Percentiles rank a stretch among this genome's conserved stretches.
Conservation (phyloP, 2,888 invertebrate genomes). For the Ectobius pallidus region DNA sequence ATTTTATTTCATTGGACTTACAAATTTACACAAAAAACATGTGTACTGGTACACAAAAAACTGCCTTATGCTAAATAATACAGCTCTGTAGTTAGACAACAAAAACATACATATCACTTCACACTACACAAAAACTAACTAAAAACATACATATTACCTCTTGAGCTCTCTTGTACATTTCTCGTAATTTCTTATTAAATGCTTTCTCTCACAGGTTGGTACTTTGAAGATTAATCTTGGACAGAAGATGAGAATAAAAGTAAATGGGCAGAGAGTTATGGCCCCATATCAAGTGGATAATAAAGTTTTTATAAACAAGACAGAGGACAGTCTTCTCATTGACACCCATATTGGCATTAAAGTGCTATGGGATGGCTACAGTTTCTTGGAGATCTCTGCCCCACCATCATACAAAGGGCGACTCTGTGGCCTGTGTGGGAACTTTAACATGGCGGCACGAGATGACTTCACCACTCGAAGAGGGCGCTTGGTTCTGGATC, state of each 20-base stretch:
- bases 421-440: conserved; percentile 92
- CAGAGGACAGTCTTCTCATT: conserved; percentile 70
- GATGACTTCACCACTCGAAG: conserved; percentile 82
- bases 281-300: conserved; percentile 67
- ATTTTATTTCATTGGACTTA: too few relatives aligned
- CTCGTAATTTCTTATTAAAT: too few relatives aligned
- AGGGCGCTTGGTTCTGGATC: conserved; percentile 69
- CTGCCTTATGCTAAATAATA: too few relatives aligned
- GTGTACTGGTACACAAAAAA: too few relatives aligned
- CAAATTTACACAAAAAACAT: too few relatives aligned
- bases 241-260: conserved; percentile 83
- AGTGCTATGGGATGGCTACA: conserved; percentile 91
- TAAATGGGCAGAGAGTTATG: conserved; percentile 76
- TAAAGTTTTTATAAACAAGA: conserved; percentile 58
- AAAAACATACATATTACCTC: too few relatives aligned
- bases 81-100: too few relatives aligned
- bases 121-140: too few relatives aligned
- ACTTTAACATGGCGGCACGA: conserved; percentile 84
- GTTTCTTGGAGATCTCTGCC: conserved; percentile 84
- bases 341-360: conserved; percentile 78
- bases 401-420: conserved; percentile 75
- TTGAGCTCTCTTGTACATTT: too few relatives aligned
- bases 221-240: conserved; percentile 82
- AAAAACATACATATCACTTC: too few relatives aligned
- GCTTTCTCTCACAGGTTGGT: conserved; percentile 57